These are phyloP conservation scores for Bostrychus sinensis DNA, from an alignment of 2,113 vertebrate genomes.

Conservation along the genomic window DNA sequence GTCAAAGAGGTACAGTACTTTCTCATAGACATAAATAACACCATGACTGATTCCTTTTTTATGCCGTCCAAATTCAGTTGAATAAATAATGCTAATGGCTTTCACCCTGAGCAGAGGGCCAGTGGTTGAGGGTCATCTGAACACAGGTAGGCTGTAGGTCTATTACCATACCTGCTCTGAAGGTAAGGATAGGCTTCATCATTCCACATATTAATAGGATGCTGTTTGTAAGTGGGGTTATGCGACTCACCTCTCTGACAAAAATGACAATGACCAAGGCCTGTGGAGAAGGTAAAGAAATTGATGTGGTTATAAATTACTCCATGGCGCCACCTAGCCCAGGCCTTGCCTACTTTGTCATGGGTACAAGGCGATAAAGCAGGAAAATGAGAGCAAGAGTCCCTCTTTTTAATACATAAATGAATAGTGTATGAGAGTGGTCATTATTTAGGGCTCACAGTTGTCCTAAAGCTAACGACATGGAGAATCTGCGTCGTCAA, in stretches of 20 bases:
- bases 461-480: slow-evolving; percentile 63
- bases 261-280: slow-evolving; percentile 82
- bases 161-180: slow-evolving; percentile 74
- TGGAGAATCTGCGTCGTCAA: slow-evolving; percentile 61
- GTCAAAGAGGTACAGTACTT: slow-evolving; percentile 43
- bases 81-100: slow-evolving; percentile 74
- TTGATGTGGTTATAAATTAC: slow-evolving; percentile 85
- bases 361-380: slow-evolving; percentile 79
- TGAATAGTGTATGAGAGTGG: slow-evolving; percentile 82
- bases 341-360: slow-evolving; percentile 79
- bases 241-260: slow-evolving; percentile 81
- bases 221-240: slow-evolving; percentile 78
- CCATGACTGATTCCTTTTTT: slow-evolving; percentile 62
- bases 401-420: slow-evolving; percentile 82
- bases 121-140: slow-evolving; percentile 68
- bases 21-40: slow-evolving; percentile 55
- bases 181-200: slow-evolving; percentile 79
- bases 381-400: slow-evolving; percentile 78
- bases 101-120: slow-evolving; percentile 69
- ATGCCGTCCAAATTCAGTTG: slow-evolving; percentile 56
- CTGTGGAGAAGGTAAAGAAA: slow-evolving; percentile 77
- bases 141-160: slow-evolving; percentile 65
- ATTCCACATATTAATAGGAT: slow-evolving; percentile 79
- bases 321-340: slow-evolving; percentile 82
- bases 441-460: slow-evolving; percentile 78